Evolutionary conservation across 2,888 invertebrate species (phyloP), one percentile per base, ranked within the genome.

Genomic region (Sinelater perroti): DNA sequence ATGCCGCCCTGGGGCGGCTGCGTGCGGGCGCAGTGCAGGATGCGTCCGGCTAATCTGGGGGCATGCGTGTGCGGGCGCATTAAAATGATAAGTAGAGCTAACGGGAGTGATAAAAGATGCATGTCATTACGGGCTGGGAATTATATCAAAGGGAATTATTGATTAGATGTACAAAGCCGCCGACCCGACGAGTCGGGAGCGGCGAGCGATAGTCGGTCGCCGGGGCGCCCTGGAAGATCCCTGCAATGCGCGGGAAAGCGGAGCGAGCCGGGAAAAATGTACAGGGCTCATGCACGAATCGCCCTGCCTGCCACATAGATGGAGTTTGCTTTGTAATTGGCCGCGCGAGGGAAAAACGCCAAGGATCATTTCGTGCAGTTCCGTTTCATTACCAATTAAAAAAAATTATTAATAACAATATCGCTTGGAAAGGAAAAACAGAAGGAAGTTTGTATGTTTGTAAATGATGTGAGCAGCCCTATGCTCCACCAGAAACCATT

Each of bases 71-170:
- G 17, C 17, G 17, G 17, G 8, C 3, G 35, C 6, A 40, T 26
- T 40, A 44, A 44, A 40, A 42, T 52, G 42, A 52, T 33, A 24
- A 24, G 28, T 30, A 52, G 26, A 26, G 14, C 14, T 40, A 53
- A 52, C 24, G 31, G 38, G 11, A 30, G 58, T 64, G 53, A 66
- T 70, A 65, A 68, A 70, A 70, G 66, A 69, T 70, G 66, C 65
- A 69, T 68, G 65, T 66, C 66, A 69, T 70, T 67, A 67, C 62
- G 51, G 57, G 63, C 57, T 56, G 58, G 59, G 26, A 53, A 54
- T 56, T 47, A 60, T 65, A 69, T 70, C 70, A 72, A 72, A 71
- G 62, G 61, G 71, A 70, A 71, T 72, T 72, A 71, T 72, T 71
- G 71, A 72, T 71, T 67, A 58, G 50, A 35, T 49, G 46, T 46